Percentiles rank a stretch among this genome's conserved stretches.
These are phyloP conservation scores for Rachycentron canadum DNA, from an alignment of 2,797 vertebrate species.

Conservation along the genomic window DNA sequence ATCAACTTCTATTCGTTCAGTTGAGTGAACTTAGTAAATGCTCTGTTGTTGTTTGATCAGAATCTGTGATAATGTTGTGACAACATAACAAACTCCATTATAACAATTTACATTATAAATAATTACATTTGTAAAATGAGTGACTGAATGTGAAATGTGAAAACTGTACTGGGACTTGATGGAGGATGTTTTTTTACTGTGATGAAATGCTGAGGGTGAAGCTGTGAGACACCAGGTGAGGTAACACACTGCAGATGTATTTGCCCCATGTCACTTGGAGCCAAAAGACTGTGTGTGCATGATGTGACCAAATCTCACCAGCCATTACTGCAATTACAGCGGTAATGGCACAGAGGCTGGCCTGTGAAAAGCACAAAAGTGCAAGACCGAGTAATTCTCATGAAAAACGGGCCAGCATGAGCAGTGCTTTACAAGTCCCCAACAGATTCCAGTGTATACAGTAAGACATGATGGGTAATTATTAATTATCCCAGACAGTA, in stretches of 20 bases:
- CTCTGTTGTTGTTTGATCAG: neutral
- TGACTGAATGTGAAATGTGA: neutral
- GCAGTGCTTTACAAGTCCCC: slow-evolving; percentile 64
- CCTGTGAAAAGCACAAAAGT: slow-evolving; percentile 58
- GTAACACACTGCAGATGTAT: slow-evolving; percentile 49
- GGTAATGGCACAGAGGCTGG: slow-evolving; percentile 32
- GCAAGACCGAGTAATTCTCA: slow-evolving; percentile 56
- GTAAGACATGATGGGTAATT: slow-evolving; percentile 77
- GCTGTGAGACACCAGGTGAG: slow-evolving; percentile 31
- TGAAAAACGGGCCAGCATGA: slow-evolving; percentile 44
- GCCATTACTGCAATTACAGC: slow-evolving; percentile 69
- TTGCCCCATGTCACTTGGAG: slow-evolving; percentile 57
- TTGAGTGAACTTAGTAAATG: neutral
- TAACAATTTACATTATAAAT: neutral
- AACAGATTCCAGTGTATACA: slow-evolving; percentile 76
- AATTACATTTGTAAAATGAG: neutral
- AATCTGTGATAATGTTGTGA: neutral
- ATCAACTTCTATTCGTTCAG: neutral
- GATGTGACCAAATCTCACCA: slow-evolving; percentile 64
- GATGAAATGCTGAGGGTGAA: slow-evolving; percentile 16
- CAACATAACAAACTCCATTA: neutral
- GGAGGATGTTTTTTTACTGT: neutral
- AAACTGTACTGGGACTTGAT: neutral
- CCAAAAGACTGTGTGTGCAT: slow-evolving; percentile 45
- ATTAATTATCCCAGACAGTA: slow-evolving; percentile 83